Evolutionary conservation across 2,113 vertebrate species (phyloP).

Genomic region (Elanus axillaris): DNA sequence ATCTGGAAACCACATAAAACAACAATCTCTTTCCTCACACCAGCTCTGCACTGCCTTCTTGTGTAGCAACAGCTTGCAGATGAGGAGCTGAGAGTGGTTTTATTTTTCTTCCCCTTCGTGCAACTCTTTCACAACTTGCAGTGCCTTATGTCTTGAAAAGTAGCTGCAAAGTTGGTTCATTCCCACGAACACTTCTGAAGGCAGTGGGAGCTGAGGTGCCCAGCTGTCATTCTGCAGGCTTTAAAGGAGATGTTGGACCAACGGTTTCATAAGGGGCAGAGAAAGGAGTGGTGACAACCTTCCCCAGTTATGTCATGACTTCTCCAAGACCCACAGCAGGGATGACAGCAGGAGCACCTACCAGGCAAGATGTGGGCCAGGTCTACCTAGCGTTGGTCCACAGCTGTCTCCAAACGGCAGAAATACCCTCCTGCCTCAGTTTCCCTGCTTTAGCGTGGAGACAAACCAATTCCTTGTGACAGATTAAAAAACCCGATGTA

Average conservation of each 20-base stretch:
- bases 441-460: neutral
- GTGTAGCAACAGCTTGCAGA: neutral
- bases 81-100: neutral
- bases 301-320: neutral
- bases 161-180: neutral
- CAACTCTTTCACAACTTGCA: neutral
- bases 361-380: neutral
- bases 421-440: neutral
- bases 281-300: neutral
- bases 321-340: neutral
- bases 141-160: neutral
- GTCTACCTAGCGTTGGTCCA: neutral
- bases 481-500: neutral
- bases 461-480: neutral
- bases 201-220: neutral
- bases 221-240: neutral
- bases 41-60: neutral
- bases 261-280: fast-evolving
- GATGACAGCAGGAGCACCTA: neutral
- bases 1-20: conserved; percentile 28
- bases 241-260: neutral
- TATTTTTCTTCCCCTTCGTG: neutral
- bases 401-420: neutral
- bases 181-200: neutral
- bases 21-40: neutral